Evolutionary conservation across 2,113 vertebrate species (phyloP).

Genomic region (Aegotheles bennettii): DNA sequence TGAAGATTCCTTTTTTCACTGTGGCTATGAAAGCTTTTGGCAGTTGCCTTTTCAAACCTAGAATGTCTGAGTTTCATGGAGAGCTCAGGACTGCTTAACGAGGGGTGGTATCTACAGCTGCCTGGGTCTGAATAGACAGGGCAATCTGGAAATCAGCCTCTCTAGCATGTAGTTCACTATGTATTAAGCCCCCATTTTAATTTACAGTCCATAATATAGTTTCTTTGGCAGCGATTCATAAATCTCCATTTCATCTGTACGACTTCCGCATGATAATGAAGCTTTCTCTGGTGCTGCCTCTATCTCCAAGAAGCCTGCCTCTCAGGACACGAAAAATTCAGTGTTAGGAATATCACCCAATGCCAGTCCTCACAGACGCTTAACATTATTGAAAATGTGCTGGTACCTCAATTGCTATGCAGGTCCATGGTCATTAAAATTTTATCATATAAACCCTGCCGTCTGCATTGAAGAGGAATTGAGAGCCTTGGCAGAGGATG

Average conservation of each 20-base stretch:
- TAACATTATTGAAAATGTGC: conserved; percentile 64
- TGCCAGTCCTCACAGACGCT: conserved; percentile 48
- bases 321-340: conserved; percentile 53
- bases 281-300: conserved; percentile 57
- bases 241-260: conserved; percentile 63
- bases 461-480: conserved; percentile 66
- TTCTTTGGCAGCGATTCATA: conserved; percentile 72
- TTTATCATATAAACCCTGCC: conserved; percentile 72
- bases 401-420: conserved; percentile 63
- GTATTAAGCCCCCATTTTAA: conserved; percentile 68
- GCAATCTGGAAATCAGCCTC: conserved; percentile 58
- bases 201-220: conserved; percentile 69
- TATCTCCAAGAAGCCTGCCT: conserved; percentile 29
- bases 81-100: not conserved
- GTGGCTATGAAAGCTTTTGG: not conserved
- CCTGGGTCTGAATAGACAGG: conserved; percentile 39
- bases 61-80: not conserved
- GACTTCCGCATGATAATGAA: conserved; percentile 59
- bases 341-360: conserved; percentile 35
- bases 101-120: not conserved
- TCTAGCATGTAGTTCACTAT: conserved; percentile 23
- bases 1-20: not conserved
- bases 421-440: conserved; percentile 74
- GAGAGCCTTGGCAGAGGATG: conserved; percentile 63
- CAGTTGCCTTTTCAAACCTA: not conserved